phyloP scores from a whole-genome alignment of 2,797 vertebrate species.

The Heteromormyrus szaboi region DNA sequence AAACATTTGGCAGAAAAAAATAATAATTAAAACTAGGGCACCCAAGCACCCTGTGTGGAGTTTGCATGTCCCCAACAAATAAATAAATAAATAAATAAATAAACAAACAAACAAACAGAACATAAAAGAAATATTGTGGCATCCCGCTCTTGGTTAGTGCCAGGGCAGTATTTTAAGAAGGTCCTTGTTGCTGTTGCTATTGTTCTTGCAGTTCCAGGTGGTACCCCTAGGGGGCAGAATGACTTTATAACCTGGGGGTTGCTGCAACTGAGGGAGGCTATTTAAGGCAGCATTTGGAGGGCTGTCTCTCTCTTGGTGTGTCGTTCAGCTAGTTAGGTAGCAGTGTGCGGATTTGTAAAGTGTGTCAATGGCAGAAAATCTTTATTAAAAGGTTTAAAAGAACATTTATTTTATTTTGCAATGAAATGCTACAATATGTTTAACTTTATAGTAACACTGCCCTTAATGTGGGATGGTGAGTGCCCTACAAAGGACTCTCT shows the following conservation, averaged over 20 bases:
- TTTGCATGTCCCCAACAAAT: background rate
- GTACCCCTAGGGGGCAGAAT: background rate
- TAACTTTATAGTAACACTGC: background rate
- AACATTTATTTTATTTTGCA: background rate
- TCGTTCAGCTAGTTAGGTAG: background rate
- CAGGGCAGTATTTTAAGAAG: background rate
- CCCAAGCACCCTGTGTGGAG: background rate
- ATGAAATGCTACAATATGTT: background rate
- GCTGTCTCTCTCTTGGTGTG: background rate
- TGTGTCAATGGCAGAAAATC: background rate
- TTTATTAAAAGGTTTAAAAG: background rate
- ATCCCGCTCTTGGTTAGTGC: background rate
- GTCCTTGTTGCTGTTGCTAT: background rate
- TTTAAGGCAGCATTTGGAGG: background rate
- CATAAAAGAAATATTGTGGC: background rate
- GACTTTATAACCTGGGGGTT: background rate
- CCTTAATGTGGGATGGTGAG: background rate
- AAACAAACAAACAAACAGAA: background rate
- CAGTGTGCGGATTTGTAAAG: background rate
- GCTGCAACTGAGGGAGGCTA: background rate
- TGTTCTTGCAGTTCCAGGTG: background rate
- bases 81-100: background rate
- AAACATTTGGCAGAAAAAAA: background rate
- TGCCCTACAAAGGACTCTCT: background rate
- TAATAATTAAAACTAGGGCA: background rate